Evolutionary conservation across 2,888 invertebrate genomes (phyloP).

Genomic region (Andricus quercusramuli): DNA sequence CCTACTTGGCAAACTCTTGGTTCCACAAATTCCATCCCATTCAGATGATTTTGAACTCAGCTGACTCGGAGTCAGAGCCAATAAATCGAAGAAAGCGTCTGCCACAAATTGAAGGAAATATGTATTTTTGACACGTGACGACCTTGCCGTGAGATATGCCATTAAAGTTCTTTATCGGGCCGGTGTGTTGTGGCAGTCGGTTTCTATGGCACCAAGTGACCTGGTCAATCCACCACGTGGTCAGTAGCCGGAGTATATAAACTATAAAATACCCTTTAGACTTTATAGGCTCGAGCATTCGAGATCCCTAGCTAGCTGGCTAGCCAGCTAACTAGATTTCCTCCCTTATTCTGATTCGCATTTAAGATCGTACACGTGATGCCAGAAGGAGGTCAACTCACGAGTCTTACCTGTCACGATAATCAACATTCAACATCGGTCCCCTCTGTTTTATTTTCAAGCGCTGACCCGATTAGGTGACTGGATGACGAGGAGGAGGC

Average conservation of each 20-base stretch:
- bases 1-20: too few relatives aligned
- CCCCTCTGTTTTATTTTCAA: constrained; percentile 53
- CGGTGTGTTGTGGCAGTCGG: constrained; percentile 71
- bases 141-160: constrained; percentile 71
- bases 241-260: constrained; percentile 62
- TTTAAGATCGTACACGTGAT: constrained; percentile 57
- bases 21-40: too few relatives aligned
- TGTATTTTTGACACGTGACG: constrained; percentile 53
- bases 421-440: constrained; percentile 52
- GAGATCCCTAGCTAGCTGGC: constrained; percentile 46
- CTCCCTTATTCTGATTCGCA: constrained; percentile 48
- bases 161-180: constrained; percentile 63
- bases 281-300: constrained; percentile 45
- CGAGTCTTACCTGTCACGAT: constrained; percentile 52
- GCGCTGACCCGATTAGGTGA: constrained; percentile 52
- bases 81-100: constrained; percentile 38
- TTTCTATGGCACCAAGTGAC: constrained; percentile 75
- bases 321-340: constrained; percentile 14
- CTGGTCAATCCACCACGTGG: constrained; percentile 77
- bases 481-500: constrained; percentile 47
- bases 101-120: constrained; percentile 12
- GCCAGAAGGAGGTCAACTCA: constrained; percentile 52
- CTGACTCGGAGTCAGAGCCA: constrained; percentile 1
- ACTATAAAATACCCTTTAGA: constrained; percentile 29
- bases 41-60: neutral